Evolutionary conservation across 2,888 invertebrate species (phyloP), one percentile per base, ranked within the genome.

Genomic region (Spatulosminthurus flaviceps): DNA sequence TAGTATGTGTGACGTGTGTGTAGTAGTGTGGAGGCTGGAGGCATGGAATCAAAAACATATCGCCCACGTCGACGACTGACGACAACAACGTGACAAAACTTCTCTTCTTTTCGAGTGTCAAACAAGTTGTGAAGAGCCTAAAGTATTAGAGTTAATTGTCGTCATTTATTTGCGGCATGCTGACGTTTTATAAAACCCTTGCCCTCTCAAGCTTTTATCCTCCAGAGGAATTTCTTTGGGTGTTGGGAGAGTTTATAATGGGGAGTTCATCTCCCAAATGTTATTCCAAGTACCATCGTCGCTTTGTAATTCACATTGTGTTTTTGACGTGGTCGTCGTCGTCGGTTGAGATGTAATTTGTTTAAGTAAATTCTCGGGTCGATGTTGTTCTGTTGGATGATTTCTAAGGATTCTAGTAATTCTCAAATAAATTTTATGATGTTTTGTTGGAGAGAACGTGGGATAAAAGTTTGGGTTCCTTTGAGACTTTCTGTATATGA

Each of bases 101-200:
- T 51, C 16, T 51, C 51, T 51, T 51, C 5, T 51, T 5, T 51
- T 51, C 51, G 7, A 7, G 7, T 51, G 51, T 51, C 51, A 51
- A 51, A 51, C 51, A 51, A 51, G 9, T 51, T 51, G 51, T 51
- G 51, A 51, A 19, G n/a, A 51, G 51, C 5, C 51, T 51, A 16
- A 16, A 51, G 51, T 16, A 51, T 51, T 51, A 51, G 51, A n/a
- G 19, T 51, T 51, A 51, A 51, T 51, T 51, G 51, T 51, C 51
- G n/a, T n/a, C 51, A 51, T 51, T 4, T 51, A 51, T 51, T 16
- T 51, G 51, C 51, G 51, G 51, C n/a, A n/a, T 51, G 51, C 51
- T 51, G 51, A 51, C 51, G 51, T 51, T 51, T 51, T n/a, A n/a
- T n/a, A 51, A 4, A 51, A 19, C 51, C 51, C 51, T 11, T 19